These are phyloP conservation scores for Phenganax subtilis DNA, from an alignment of 92 coral and sea anemone species.

Conservation along the genomic window DNA sequence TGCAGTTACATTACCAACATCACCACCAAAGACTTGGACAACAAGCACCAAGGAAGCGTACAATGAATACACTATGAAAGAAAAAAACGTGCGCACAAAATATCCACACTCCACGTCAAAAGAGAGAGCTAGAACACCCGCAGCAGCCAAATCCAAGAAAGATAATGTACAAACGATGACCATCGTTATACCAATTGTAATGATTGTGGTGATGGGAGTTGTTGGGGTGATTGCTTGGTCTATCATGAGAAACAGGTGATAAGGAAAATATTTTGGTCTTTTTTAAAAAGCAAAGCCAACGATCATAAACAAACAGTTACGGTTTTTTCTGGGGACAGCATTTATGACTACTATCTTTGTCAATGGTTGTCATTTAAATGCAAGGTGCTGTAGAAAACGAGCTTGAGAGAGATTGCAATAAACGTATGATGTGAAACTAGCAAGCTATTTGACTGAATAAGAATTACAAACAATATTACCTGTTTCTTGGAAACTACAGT, in stretches of 20 bases:
- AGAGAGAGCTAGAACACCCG: neutral
- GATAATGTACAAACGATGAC: neutral
- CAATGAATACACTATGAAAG: neutral
- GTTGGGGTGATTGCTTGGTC: neutral
- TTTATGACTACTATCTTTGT: too few relatives aligned
- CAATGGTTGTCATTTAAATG: too few relatives aligned
- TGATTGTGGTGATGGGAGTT: neutral
- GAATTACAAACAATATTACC: too few relatives aligned
- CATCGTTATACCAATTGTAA: neutral
- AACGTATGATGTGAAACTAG: too few relatives aligned
- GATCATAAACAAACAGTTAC: too few relatives aligned
- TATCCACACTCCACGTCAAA: neutral
- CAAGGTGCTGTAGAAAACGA: too few relatives aligned
- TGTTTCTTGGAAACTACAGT: too few relatives aligned
- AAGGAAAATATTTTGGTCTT: neutral
- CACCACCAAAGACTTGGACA: neutral
- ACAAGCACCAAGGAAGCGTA: neutral
- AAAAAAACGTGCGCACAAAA: neutral
- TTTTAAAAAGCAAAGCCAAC: too few relatives aligned
- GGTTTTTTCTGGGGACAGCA: too few relatives aligned
- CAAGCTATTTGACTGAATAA: too few relatives aligned
- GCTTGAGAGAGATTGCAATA: too few relatives aligned
- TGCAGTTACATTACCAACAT: neutral
- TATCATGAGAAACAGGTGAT: neutral
- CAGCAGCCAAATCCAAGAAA: neutral